Evolutionary conservation across 2,888 invertebrate genomes (phyloP), one percentile per base, ranked within the genome.

Genomic region (Ophioninae sp.): DNA sequence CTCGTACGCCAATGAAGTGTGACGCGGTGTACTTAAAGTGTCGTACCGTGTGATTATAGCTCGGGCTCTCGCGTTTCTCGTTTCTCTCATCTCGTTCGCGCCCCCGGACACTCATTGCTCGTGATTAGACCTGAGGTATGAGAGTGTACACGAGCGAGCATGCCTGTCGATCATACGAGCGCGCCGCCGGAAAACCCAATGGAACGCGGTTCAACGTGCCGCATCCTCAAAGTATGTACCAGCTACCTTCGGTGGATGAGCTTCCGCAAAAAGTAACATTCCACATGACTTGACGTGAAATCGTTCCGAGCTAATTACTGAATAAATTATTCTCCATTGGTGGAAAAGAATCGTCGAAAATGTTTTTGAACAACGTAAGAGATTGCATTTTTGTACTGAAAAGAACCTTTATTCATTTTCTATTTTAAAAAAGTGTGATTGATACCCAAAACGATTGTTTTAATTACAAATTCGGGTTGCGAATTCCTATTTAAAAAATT

Each of bases 21-120:
- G 81, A 84, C 81, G 81, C 79, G 84, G 72, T 81, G 75, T 79
- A 84, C 81, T 79, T 76, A 72, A 81, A 84, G 78, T 84, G 75
- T 84, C 81, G 78, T 84, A 81, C 76, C 62, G 75, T 76, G 79
- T 79, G 79, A 84, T 84, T 81, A 84, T 81, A 81, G 74, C 67
- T 30, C 74, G 57, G 73, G 21, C 64, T 79, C 74, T 72, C 75
- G 57, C 59, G 69, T 67, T 78, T 70, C 81, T 76, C 84, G 70
- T 68, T 79, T 76, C 75, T 84, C 81, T 79, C 83, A 84, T 84
- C 78, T 78, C 74, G 67, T 76, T 81, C 81, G 79, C 81, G 79
- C 81, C 84, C 75, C 79, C 76, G 84, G 84, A 81, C 79, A 73
- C 79, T 81, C 79, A 84, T 81, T 84, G 81, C 75, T 59, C 70